Evolutionary conservation across 2,888 invertebrate genomes (phyloP).

Genomic region (Melipona beecheii): DNA sequence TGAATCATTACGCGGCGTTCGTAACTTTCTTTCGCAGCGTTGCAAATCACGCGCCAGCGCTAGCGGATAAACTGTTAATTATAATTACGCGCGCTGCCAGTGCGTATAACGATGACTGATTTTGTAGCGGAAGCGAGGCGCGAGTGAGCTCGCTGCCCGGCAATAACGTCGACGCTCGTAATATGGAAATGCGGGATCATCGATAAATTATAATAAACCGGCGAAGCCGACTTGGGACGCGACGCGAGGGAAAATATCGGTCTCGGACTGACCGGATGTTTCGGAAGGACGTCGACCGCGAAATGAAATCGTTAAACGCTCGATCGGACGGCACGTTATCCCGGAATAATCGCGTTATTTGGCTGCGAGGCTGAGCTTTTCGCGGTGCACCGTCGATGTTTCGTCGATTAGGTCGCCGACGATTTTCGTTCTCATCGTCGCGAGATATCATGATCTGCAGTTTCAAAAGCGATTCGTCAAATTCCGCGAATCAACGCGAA

Average conservation of each 20-base stretch:
- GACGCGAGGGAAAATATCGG: constrained; percentile 43
- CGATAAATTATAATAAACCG: constrained; percentile 75
- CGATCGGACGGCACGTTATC: constrained; percentile 6
- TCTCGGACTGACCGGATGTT: constrained; percentile 20
- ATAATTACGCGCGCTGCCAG: constrained; percentile 72
- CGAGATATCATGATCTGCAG: too few species aligned
- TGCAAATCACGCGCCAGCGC: constrained; percentile 31
- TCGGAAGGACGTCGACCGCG: constrained; percentile 18
- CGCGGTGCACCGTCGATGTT: constrained; percentile 9
- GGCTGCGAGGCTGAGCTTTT: constrained; percentile 40
- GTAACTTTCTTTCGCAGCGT: constrained; percentile 52
- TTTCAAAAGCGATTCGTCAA: too few species aligned
- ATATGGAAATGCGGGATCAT: constrained; percentile 70
- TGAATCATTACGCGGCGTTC: constrained; percentile 25
- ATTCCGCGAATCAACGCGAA: too few species aligned
- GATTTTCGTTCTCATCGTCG: too few species aligned
- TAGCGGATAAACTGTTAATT: constrained; percentile 76
- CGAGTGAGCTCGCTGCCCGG: constrained; percentile 23
- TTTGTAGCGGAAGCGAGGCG: constrained; percentile 66
- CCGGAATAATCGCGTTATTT: constrained; percentile 51
- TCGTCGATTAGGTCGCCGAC: background rate
- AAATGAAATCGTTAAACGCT: constrained; percentile 38
- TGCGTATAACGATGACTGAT: constrained; percentile 76
- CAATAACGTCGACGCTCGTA: constrained; percentile 62
- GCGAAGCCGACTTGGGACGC: constrained; percentile 49